Base-by-base conservation (phyloP, 1,140 invertebrate genomes). In the Sipha flava region DNA sequence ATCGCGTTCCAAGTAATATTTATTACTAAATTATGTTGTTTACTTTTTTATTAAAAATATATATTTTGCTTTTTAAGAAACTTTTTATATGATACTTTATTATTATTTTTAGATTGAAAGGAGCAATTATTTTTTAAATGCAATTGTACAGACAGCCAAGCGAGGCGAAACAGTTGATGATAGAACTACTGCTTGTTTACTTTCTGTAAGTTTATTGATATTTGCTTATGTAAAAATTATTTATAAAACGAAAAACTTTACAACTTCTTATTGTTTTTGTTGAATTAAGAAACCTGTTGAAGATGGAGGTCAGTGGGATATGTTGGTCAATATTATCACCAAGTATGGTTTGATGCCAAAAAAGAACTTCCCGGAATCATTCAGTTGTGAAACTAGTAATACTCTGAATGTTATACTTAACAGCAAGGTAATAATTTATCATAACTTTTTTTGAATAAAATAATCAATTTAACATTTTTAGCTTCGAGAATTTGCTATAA, bases 231-330 rank as follows among this genome's bases (percentile, higher is more conserved):
- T 62, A 21, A 40, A 72, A 45, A 40, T 34, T 6, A 40, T 40
- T 29, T 26, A 21, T 3, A n/a, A 37, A n/a, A n/a, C n/a, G n/a
- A n/a, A 34, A 37, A 37, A 45, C 47, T 37, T 2, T 29, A 40
- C 18, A 77, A 66, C 16, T 40, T 70, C 4, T 70, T 45, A 14
- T 66, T 64, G 45, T 87, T 70, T 81, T 77, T 70, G 85, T 81
- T 82, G 87, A n/a, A 84, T 88, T 3, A 83, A 90, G 84, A 92
- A 94, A 84, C 94, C 94, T 26, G 89, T 90, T 31, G 88, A 88
- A 64, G 95, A 97, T 85, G 95, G 95, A 45, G 95, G 95, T 0
- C 95, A 96, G 85, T 96, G 94, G 94, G 92, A 95, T 83, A 96
- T 96, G 94, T 85, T 96, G 79, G 90, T 92, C 7, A 95, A 96